Evolutionary conservation across 2,797 vertebrate genomes (phyloP).

Genomic region (Decapterus maruadsi): DNA sequence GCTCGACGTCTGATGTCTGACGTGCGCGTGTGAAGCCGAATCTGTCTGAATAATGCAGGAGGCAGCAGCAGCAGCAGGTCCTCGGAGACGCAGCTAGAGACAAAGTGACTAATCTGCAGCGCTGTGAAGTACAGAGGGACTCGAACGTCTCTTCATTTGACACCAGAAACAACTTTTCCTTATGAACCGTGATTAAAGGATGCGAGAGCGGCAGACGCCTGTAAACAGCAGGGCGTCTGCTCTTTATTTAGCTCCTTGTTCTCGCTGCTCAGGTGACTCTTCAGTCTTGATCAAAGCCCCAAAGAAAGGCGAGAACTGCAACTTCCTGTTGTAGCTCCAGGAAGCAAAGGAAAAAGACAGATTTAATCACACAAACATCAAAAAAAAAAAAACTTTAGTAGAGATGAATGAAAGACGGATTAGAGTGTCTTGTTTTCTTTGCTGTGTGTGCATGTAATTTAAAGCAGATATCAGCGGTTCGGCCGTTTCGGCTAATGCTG

Average conservation of each 20-base stretch:
- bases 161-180: background rate
- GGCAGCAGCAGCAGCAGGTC: background rate
- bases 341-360: background rate
- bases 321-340: background rate
- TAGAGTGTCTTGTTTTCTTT: too few relatives aligned
- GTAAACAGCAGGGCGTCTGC: too few relatives aligned
- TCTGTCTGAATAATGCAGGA: background rate
- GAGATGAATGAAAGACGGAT: too few relatives aligned
- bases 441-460: too few relatives aligned
- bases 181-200: too few relatives aligned
- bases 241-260: background rate
- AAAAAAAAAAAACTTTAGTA: too few relatives aligned
- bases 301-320: too few relatives aligned
- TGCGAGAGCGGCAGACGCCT: too few relatives aligned
- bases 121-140: background rate
- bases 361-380: too few relatives aligned
- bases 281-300: background rate
- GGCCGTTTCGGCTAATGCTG: too few relatives aligned
- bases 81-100: conserved; percentile 2
- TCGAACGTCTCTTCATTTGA: background rate
- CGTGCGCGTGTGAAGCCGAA: background rate
- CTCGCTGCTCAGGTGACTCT: background rate
- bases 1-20: background rate
- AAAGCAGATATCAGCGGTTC: too few relatives aligned
- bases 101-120: conserved; percentile 7